Evolutionary conservation across 2,797 vertebrate genomes (phyloP), one percentile per base, ranked within the genome.

Genomic region (Phrynocephalus vlangalii): DNA sequence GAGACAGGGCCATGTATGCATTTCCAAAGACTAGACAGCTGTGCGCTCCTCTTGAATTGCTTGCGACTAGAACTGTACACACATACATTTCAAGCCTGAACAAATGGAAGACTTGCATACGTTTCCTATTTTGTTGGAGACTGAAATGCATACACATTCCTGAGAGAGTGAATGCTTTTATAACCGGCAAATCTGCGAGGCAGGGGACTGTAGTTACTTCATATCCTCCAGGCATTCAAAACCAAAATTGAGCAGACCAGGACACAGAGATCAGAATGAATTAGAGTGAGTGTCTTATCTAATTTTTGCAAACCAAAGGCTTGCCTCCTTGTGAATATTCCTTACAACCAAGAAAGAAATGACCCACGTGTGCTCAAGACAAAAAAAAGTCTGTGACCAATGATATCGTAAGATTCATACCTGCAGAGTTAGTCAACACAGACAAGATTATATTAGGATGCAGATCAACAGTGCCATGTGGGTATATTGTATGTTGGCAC

Each of bases 101-200:
- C 38, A 89, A 91, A 91, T 13, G 1, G 73, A 28, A 72, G 16
- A 26, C 52, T 11, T 86, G 80, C 44, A 63, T 3, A 26, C 50
- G 85, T 88, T 92, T 89, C 72, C 44, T 89, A 81, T 66, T 89
- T 87, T 84, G 30, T 56, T 89, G 85, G 79, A 89, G 90, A 90
- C 86, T 44, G 4, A 89, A 87, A 93, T 60, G 70, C 50, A 88
- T n/a, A 73, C 63, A 77, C 72, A 67, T 88, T 87, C 77, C 83
- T 90, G 73, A 88, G 0, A 0, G 66, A 75, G 86, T 76, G 26
- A 90, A 5, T 85, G 71, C 38, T 77, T 76, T 22, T 79, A 50
- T 50, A 91, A 85, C 20, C 60, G n/a, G 68, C 30, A 88, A 48
- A 67, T 76, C 28, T 26, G 15, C 79, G 52, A 16, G 26, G 66